Base-by-base conservation (phyloP, 1,140 invertebrate genomes). In the Limonius californicus region DNA sequence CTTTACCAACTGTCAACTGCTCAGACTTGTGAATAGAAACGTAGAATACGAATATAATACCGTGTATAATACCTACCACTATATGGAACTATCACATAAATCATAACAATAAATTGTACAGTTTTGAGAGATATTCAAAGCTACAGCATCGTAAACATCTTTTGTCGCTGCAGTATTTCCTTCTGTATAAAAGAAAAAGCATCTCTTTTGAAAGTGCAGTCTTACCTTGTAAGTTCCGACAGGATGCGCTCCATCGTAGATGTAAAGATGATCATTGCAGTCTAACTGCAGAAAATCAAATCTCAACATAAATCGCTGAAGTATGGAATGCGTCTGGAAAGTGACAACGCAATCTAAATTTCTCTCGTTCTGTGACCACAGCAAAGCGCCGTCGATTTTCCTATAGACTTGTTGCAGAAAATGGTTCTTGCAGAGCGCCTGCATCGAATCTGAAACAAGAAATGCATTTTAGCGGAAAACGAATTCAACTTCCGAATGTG, bases 221-320 rank as follows among this genome's bases (percentile, higher is more conserved):
- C 74, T 76, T 78, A 95, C 93, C 88, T 94, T 94, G 67, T 89
- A 88, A 66, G 84, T 87, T 39, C 89, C 89, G 21, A 90, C 91
- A 23, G 89, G 89, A 72, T 95, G 91, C 11, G 91, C 92, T 8
- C 93, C 93, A 80, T 96, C 94, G 74, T 91, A 96, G 70, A 96
- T 92, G 72, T 87, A 91, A 9, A 96, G 84, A 78, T 95, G 92
- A 79, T 96, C 93, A 73, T 95, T 94, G 81, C 93, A 96, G 80
- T 95, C 94, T 57, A 96, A 82, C 69, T 87, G 85, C 64, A 89
- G 79, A 65, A 88, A 81, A 67, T 84, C 82, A 78, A 96, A 96
- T 66, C 93, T 85, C 62, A 96, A 84, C 91, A 95, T 95, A 77
- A 96, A 96, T 66, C 90, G 82, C 78, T 96, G 93, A 64, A 95